Percentiles rank a stretch among this genome's conserved stretches.
phyloP scores from a whole-genome alignment of 2,888 invertebrate species.

The Cryptus viduatorius region DNA sequence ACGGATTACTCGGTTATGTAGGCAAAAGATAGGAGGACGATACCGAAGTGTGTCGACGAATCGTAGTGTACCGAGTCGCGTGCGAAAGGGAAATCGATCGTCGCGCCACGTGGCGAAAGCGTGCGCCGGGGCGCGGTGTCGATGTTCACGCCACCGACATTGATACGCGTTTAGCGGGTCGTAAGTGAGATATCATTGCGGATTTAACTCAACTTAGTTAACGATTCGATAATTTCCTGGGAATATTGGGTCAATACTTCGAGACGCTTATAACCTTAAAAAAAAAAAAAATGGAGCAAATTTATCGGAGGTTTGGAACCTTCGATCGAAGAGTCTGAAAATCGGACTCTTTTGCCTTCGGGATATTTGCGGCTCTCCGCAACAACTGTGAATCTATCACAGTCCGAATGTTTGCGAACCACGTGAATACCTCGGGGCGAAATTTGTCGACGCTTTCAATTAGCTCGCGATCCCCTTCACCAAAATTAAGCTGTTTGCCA shows the following conservation, averaged over 20 bases:
- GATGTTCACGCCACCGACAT: slow-evolving; percentile 52
- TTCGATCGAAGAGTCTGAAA: background rate
- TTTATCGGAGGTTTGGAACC: too few species aligned
- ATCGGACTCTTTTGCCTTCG: slow-evolving; percentile 70
- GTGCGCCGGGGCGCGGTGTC: slow-evolving; percentile 22
- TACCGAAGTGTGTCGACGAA: slow-evolving; percentile 60
- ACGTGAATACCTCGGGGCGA: slow-evolving; percentile 82
- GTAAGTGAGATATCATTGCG: slow-evolving; percentile 83
- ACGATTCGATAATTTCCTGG: slow-evolving; percentile 49
- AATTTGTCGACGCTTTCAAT: slow-evolving; percentile 66
- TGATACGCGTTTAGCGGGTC: slow-evolving; percentile 46
- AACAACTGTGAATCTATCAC: slow-evolving; percentile 43
- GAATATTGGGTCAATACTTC: slow-evolving; percentile 12
- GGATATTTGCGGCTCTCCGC: slow-evolving; percentile 76
- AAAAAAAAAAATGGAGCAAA: too few species aligned
- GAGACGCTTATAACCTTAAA: too few species aligned
- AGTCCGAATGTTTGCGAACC: slow-evolving; percentile 78
- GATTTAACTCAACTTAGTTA: slow-evolving; percentile 54
- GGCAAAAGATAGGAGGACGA: slow-evolving; percentile 58
- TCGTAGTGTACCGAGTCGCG: slow-evolving; percentile 44
- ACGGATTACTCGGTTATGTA: slow-evolving; percentile 54
- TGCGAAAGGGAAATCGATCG: slow-evolving; percentile 65
- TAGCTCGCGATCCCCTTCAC: slow-evolving; percentile 43
- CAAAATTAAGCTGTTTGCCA: slow-evolving; percentile 33
- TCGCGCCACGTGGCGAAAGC: slow-evolving; percentile 74